phyloP scores from a whole-genome alignment of 2,797 vertebrate species.

The Lacerta bilineata region DNA sequence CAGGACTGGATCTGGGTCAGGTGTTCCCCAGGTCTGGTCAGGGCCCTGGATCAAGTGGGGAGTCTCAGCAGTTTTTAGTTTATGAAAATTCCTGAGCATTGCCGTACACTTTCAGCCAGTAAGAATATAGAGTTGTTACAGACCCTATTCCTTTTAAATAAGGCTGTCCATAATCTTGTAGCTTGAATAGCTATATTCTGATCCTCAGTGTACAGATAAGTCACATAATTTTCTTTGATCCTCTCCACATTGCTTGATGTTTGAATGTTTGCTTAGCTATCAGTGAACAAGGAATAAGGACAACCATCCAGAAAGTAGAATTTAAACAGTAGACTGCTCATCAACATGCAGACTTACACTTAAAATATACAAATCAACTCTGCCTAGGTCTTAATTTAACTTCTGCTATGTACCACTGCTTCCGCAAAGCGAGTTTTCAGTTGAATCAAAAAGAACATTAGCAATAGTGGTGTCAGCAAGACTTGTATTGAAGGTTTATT shows the following conservation, averaged over 20 bases:
- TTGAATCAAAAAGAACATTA: slow-evolving; percentile 47
- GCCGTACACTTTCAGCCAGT: neutral
- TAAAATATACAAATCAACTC: slow-evolving; percentile 60
- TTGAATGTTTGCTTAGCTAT: slow-evolving; percentile 61
- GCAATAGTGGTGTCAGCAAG: slow-evolving; percentile 62
- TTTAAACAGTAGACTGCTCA: slow-evolving; percentile 50
- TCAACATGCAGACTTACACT: neutral
- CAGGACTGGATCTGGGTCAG: no score
- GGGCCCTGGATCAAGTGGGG: no score
- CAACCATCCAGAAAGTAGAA: slow-evolving; percentile 33
- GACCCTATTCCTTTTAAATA: neutral
- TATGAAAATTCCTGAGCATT: no score
- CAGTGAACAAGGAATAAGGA: slow-evolving; percentile 65
- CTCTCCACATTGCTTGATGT: slow-evolving; percentile 51
- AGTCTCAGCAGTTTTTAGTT: no score
- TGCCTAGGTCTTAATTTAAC: slow-evolving; percentile 18
- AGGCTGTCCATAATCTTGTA: neutral
- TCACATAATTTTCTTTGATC: slow-evolving; percentile 59
- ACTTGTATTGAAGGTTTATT: slow-evolving; percentile 60
- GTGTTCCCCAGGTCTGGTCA: no score
- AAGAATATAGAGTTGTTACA: slow-evolving; percentile 39
- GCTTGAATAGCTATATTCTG: neutral
- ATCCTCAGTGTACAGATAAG: slow-evolving; percentile 30
- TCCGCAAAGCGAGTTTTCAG: slow-evolving; percentile 66
- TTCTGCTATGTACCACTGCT: slow-evolving; percentile 51